Base-by-base conservation (phyloP, 2,888 invertebrate genomes). In the Digitonthophagus gazella region DNA sequence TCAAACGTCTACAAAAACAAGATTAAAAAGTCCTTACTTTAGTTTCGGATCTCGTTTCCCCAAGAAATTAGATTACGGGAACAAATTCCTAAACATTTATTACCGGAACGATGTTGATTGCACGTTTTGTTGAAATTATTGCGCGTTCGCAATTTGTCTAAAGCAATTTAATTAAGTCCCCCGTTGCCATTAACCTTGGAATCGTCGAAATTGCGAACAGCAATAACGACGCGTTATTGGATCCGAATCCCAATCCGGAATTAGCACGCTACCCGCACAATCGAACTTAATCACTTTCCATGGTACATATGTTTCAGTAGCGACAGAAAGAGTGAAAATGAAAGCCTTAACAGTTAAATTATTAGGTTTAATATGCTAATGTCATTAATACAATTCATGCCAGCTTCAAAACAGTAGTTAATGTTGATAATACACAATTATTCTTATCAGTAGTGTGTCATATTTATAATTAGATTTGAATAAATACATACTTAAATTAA, bases 131-230 rank as follows among this genome's bases (percentile, higher is more conserved):
- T 11, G 28, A 11, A 44, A 44, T 44, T 8, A 44, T 44, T 44
- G 6, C 28, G 28, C 28, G 28, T 44, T 44, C 11, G 28, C 28
- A 11, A 44, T 44, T 44, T 44, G 28, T 44, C 28, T 44, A 44
- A 44, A 44, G 28, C 28, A 44, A 44, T 44, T 44, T 44, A 44
- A 44, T 44, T 44, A 44, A 44, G 28, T 44, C 28, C 28, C 28
- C 28, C n/a, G 6, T n/a, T 19, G 8, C 22, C 18, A 66, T 66
- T 66, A 66, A 66, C 66, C 66, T 66, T 66, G 66, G 58, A 66
- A 58, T 58, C 19, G 58, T 58, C n/a, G 19, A 55, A 55, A 44
- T 28, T 44, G 44, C 64, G 15, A 64, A 22, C 44, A 44, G 64
- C 15, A 63, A 63, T 63, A 64, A 64, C 22, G 54, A 44, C 56